Evolutionary conservation across 2,888 invertebrate species (phyloP), one percentile per base, ranked within the genome.

Genomic region (Leptinotarsa haldemani): DNA sequence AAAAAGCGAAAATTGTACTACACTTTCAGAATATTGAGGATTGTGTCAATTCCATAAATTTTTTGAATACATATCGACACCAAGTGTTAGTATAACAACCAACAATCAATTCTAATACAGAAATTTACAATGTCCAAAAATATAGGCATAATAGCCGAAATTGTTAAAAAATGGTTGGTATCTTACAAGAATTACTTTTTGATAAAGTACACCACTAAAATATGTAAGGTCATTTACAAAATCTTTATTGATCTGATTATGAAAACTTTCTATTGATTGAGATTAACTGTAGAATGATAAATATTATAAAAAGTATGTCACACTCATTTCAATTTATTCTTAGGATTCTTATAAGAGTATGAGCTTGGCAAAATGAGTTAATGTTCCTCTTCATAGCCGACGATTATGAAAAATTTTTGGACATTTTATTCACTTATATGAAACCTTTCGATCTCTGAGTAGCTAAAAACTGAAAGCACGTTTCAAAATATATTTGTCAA

Each of bases 1-100:
- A 22, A 56, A 22, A 56, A 22, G 22, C 12, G 13, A 22, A 56
- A 56, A 56, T 16, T 56, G 56, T 56, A 56, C 56, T 56, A 56
- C 22, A 56, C 56, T 56, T 56, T 56, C 15, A 56, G 56, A 56
- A 56, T 56, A 20, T 22, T 15, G 56, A 9, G 56, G 56, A 56
- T 22, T 50, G 50, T 50, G 20, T 22, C 56, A 56, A 20, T 22
- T 56, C 56, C 56, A 56, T 5, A 56, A 20, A 2, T 13, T 56
- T 56, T 56, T 4, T 15, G 16, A 22, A 22, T 56, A 56, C 13
- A 56, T 15, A 22, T 50, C 50, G 25, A 22, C 56, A 22, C 15
- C 22, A 15, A 56, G 56, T 56, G 56, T 15, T 22, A 56, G 13
- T 22, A 56, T 15, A 56, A 52, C 12, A 12, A 25, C 20, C 15